Base-by-base conservation (phyloP, 2,797 vertebrate species). In the Acanthornis magna region DNA sequence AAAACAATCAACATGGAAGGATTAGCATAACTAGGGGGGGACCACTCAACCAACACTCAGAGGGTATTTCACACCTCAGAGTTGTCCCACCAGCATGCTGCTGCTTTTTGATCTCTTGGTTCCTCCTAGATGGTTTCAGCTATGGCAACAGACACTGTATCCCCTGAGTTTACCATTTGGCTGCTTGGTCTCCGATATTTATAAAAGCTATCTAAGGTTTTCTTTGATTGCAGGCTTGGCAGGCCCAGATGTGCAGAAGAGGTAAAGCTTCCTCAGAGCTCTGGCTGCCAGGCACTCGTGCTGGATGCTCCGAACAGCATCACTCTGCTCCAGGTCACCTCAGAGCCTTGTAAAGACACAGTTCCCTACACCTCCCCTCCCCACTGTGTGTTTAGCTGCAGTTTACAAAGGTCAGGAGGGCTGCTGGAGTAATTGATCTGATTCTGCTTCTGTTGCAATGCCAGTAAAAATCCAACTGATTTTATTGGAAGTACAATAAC, bases 131-230 rank as follows among this genome's bases (percentile, higher is more conserved):
- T 11, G 38, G 38, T 38, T 38, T 38, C 38, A 38, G 38, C 38
- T 38, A 38, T 13, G 10, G 38, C 38, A 38, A 38, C 38, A 38
- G 11, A 38, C 38, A 26, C 2, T 23, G 16, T 34, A 17, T 58
- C 22, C 40, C 22, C 19, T 74, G 32, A 73, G 15, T 3, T 65
- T 57, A 38, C 13, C 16, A 16, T 66, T 88, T 40, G 62, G 36
- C 30, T 7, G 0, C 8, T 68, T 57, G 15, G 6, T 50, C 23
- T 55, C 21, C 19, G 10, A 7, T 11, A 17, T 6, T 3, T 55
- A n/a, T 16, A 55, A 50, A 80, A 74, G 13, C 16, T 62, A 30
- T 53, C 3, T 45, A 6, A 75, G 58, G 5, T 5, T 36, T 17
- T 43, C 21, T 89, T 68, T 53, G 30, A 26, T 5, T 74, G 20